Evolutionary conservation across 2,888 invertebrate species (phyloP).

Genomic region (Polydesmus complanatus): DNA sequence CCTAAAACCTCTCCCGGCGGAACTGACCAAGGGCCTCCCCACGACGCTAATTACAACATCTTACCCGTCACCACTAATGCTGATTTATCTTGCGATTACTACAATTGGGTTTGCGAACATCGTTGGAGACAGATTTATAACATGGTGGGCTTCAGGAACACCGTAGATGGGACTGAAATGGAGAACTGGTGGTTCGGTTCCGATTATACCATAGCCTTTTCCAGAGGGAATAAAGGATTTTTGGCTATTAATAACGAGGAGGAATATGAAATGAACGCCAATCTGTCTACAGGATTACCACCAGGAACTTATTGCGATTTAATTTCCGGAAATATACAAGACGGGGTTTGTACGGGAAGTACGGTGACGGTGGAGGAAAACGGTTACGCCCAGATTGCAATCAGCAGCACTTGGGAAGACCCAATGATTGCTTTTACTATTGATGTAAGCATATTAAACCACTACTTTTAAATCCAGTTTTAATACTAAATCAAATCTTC

Average conservation of each 20-base stretch:
- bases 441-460: no score
- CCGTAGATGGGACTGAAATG: constrained; percentile 40
- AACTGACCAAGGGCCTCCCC: constrained; percentile 58
- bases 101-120: constrained; percentile 72
- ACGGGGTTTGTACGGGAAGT: constrained; percentile 51
- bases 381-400: no score
- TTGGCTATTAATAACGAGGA: constrained; percentile 58
- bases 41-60: constrained; percentile 46
- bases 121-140: constrained; percentile 66
- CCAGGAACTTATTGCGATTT: constrained; percentile 72
- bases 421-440: no score
- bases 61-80: constrained; percentile 49
- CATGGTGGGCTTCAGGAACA: constrained; percentile 64
- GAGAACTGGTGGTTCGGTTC: constrained; percentile 67
- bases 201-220: constrained; percentile 69
- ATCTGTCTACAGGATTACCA: constrained; percentile 41
- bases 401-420: no score
- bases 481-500: no score
- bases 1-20: constrained; percentile 76
- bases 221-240: constrained; percentile 58
- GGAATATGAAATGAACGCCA: constrained; percentile 41
- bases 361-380: constrained; percentile 44
- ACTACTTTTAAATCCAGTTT: no score
- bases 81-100: constrained; percentile 46
- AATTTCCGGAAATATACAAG: constrained; percentile 50